Evolutionary conservation across 2,888 invertebrate genomes (phyloP), one percentile per base, ranked within the genome.

Genomic region (Ceratothoa steindachneri): DNA sequence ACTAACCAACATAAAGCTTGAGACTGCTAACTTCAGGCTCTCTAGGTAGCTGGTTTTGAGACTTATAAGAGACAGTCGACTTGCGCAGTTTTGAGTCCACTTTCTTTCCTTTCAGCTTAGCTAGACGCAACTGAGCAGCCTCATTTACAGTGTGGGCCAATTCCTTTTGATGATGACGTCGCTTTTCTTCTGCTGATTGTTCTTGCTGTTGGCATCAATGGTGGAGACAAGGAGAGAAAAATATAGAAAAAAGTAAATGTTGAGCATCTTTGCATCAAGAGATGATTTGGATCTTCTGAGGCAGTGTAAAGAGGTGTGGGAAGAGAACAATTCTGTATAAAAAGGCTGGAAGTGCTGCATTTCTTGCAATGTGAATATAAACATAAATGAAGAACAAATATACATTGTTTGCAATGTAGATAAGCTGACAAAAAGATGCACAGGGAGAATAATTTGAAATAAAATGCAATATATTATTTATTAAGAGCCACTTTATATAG

Each of bases 141-240:
- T 95, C 93, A 82, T 99, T 98, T 53, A 99, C 86, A 77, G 90
- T 89, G 74, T 90, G 89, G 0, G 95, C 95, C 76, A 99, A 85
- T 85, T 98, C 97, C 82, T 93, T 92, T 84, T 99, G 99, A 87
- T 98, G 97, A 82, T 93, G 91, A 81, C 95, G 95, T 15, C 99
- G 89, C 84, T 98, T 98, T 82, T 99, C 98, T 84, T 99, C 99
- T 0, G 96, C 92, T 12, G 96, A 95, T 81, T 93, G 93, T 83
- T 98, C 97, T 51, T 93, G 93, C 86, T 87, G 82, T 30, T 81
- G 81, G n/a, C n/a, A n/a, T n/a, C n/a, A n/a, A n/a, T n/a, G n/a
- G n/a, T n/a, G n/a, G n/a, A n/a, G n/a, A n/a, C n/a, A n/a, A n/a
- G n/a, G n/a, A n/a, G n/a, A n/a, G n/a, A n/a, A n/a, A n/a, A n/a